These are phyloP conservation scores for Bombus waltoni DNA, from an alignment of 1,140 invertebrate species.

Conservation along the genomic window DNA sequence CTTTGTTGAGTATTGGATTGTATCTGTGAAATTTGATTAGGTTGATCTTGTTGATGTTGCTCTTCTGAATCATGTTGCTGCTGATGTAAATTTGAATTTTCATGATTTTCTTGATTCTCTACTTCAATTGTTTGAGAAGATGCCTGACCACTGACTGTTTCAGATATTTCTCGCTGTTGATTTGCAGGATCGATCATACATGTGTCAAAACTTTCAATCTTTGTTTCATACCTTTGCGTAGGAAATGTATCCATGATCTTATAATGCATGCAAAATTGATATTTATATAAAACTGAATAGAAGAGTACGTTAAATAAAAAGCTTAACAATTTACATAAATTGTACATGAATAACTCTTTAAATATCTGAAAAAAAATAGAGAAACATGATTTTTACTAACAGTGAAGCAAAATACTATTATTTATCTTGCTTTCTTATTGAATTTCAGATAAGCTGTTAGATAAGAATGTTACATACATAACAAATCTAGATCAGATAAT, in stretches of 20 bases:
- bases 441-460: constrained; percentile 70
- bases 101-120: constrained; percentile 72
- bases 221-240: constrained; percentile 74
- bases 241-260: constrained; percentile 77
- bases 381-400: constrained; percentile 33
- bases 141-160: constrained; percentile 64
- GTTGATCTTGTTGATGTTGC: constrained; percentile 48
- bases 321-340: background rate
- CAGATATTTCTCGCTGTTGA: constrained; percentile 72
- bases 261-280: constrained; percentile 28
- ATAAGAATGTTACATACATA: constrained; percentile 59
- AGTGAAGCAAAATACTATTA: constrained; percentile 48
- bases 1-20: constrained; percentile 73
- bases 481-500: constrained; percentile 72
- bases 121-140: constrained; percentile 58
- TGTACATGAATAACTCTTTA: background rate
- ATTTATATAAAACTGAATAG: no score
- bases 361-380: constrained; percentile 46
- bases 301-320: constrained; percentile 1
- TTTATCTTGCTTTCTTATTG: constrained; percentile 63
- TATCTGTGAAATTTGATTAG: constrained; percentile 68
- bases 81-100: constrained; percentile 51
- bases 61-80: constrained; percentile 43
- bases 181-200: constrained; percentile 74
- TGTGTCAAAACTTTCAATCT: constrained; percentile 79